phyloP scores from a whole-genome alignment of 2,888 invertebrate genomes.

The Cacoxenus indagator region DNA sequence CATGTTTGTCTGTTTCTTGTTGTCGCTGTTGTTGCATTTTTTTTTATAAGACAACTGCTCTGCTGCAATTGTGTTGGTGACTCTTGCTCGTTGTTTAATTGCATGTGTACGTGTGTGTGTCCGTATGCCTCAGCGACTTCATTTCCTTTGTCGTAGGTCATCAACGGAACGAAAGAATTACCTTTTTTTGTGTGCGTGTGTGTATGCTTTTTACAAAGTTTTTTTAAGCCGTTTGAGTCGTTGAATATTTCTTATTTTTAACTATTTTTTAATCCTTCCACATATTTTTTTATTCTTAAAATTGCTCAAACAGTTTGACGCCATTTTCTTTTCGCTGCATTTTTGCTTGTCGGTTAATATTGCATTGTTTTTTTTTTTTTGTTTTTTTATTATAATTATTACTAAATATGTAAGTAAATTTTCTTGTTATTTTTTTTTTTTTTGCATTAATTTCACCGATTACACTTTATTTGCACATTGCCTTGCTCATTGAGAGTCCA shows the following conservation, averaged over 20 bases:
- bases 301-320: no score
- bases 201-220: not conserved
- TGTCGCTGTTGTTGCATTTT: conserved; percentile 29
- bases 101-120: conserved; percentile 35
- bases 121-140: conserved; percentile 62
- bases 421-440: conserved; percentile 20
- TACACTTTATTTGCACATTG: not conserved
- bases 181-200: not conserved
- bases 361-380: conserved; percentile 18
- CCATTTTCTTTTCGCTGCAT: no score
- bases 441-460: conserved; percentile 19
- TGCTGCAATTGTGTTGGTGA: conserved; percentile 17
- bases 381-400: conserved; percentile 16
- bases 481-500: conserved; percentile 17
- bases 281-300: conserved; percentile 34
- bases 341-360: no score
- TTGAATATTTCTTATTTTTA: not conserved
- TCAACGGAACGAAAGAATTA: conserved; percentile 42
- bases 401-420: no score
- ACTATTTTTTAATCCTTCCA: conserved; percentile 2
- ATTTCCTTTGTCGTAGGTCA: conserved; percentile 70
- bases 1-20: not conserved
- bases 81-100: conserved; percentile 19
- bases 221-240: not conserved
- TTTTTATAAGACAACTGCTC: conserved; percentile 29